Conservation (phyloP, 2,888 invertebrate genomes). For the Agonopterix subpropinquella region DNA sequence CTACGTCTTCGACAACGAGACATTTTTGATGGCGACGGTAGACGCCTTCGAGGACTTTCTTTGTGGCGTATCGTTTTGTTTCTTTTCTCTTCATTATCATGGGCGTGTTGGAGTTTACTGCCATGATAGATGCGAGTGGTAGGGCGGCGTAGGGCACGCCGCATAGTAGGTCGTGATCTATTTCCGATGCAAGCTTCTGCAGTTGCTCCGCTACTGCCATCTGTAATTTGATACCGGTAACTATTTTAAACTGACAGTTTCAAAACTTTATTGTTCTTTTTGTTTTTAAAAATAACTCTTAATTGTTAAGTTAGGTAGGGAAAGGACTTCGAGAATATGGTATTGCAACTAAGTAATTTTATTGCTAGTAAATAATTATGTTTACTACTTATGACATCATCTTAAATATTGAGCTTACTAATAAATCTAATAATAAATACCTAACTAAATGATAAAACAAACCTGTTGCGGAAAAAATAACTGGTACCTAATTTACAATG, state of each 20-base stretch:
- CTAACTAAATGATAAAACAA: too few relatives aligned
- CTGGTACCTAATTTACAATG: too few relatives aligned
- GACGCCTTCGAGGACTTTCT: conserved; percentile 93
- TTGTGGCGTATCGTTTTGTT: conserved; percentile 95
- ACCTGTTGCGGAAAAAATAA: too few relatives aligned
- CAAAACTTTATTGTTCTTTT: too few relatives aligned
- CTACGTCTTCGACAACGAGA: conserved; percentile 95
- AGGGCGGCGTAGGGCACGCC: conserved; percentile 98
- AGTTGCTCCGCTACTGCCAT: conserved; percentile 48
- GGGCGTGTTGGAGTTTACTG: conserved; percentile 80
- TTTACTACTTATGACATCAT: too few relatives aligned
- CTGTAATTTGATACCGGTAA: conserved; percentile 26
- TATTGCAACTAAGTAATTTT: too few relatives aligned
- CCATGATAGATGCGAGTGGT: conserved; percentile 92
- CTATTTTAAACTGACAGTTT: too few relatives aligned
- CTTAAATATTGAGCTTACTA: too few relatives aligned
- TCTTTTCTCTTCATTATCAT: conserved; percentile 97
- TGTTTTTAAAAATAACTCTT: too few relatives aligned
- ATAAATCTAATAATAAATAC: too few relatives aligned
- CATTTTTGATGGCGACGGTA: conserved; percentile 81
- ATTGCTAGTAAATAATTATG: too few relatives aligned
- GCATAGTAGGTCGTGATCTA: conserved; percentile 83
- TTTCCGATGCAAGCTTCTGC: conserved; percentile 38
- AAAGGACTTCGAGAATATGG: neutral
- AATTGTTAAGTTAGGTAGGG: neutral